Evolutionary conservation across 1,140 invertebrate genomes (phyloP).

Genomic region (Telenomus remus): DNA sequence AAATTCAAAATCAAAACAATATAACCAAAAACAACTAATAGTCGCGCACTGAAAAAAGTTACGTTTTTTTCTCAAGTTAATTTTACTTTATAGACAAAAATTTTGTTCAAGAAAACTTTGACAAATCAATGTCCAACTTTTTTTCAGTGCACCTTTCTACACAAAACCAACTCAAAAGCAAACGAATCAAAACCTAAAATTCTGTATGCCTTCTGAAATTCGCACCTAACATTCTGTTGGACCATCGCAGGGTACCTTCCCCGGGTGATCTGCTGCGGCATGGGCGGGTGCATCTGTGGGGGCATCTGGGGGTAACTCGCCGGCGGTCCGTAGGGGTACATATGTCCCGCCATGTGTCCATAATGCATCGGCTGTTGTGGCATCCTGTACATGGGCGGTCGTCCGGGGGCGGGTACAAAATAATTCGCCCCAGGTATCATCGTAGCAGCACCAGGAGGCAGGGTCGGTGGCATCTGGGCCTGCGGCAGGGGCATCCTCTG

Average conservation of each 20-base stretch:
- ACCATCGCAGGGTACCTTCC: constrained; percentile 71
- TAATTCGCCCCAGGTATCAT: constrained; percentile 70
- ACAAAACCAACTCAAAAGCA: too few species aligned
- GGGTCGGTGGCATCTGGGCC: constrained; percentile 63
- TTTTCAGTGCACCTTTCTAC: too few species aligned
- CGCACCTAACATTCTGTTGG: constrained; percentile 64
- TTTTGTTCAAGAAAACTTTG: too few species aligned
- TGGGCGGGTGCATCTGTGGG: constrained; percentile 73
- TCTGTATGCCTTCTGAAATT: too few species aligned
- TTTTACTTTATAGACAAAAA: too few species aligned
- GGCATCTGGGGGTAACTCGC: constrained; percentile 63
- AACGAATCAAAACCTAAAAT: too few species aligned
- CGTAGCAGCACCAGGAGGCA: constrained; percentile 68
- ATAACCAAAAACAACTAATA: too few species aligned
- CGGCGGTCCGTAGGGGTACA: constrained; percentile 66
- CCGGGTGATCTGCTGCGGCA: constrained; percentile 71
- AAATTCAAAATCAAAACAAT: too few species aligned
- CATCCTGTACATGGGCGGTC: constrained; percentile 69
- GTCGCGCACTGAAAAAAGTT: too few species aligned
- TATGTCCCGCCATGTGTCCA: constrained; percentile 55
- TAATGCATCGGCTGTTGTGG: constrained; percentile 69
- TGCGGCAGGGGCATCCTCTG: constrained; percentile 74
- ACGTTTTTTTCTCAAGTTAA: too few species aligned
- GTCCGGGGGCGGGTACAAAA: constrained; percentile 65
- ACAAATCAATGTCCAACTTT: too few species aligned